Percentiles rank a stretch among this genome's conserved stretches.
These are phyloP conservation scores for Lordiphosa clarofinis DNA, from an alignment of 1,140 invertebrate species.

Conservation along the genomic window DNA sequence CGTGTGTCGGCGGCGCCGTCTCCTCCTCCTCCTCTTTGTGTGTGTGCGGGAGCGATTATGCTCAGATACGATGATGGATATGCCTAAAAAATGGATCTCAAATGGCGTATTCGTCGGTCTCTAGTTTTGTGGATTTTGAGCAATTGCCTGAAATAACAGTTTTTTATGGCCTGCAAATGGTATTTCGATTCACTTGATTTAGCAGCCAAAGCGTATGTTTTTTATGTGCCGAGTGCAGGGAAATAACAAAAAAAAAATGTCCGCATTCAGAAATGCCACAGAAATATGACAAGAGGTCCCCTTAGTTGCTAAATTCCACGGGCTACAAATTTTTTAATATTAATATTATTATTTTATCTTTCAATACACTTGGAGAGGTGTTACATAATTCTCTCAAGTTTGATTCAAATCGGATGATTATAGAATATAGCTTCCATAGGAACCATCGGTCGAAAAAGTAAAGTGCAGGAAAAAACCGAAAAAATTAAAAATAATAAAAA, in stretches of 20 bases:
- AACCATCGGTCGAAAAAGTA: too few species aligned
- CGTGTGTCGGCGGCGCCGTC: conserved; percentile 45
- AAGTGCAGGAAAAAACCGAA: too few species aligned
- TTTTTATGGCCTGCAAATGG: conserved; percentile 3
- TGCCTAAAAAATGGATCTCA: conserved; percentile 28
- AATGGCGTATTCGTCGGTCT: conserved; percentile 45
- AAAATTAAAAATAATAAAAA: too few species aligned
- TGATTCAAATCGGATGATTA: too few species aligned
- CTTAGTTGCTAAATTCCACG: too few species aligned
- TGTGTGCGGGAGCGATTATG: conserved; percentile 25
- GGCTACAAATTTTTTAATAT: too few species aligned
- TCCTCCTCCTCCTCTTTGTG: conserved; percentile 17
- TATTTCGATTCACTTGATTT: conserved; percentile 14
- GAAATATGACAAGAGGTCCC: too few species aligned
- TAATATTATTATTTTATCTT: too few species aligned
- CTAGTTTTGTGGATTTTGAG: conserved; percentile 14
- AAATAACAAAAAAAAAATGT: background rate
- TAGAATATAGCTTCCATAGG: too few species aligned
- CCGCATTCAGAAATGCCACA: background rate
- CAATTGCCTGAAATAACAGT: conserved; percentile 41
- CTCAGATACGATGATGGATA: conserved; percentile 62
- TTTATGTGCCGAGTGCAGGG: conserved; percentile 26
- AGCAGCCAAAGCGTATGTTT: conserved; percentile 13
- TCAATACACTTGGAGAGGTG: too few species aligned
- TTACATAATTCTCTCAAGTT: too few species aligned